Base-by-base conservation (phyloP, 2,113 vertebrate genomes). In the Pedionomus torquatus region DNA sequence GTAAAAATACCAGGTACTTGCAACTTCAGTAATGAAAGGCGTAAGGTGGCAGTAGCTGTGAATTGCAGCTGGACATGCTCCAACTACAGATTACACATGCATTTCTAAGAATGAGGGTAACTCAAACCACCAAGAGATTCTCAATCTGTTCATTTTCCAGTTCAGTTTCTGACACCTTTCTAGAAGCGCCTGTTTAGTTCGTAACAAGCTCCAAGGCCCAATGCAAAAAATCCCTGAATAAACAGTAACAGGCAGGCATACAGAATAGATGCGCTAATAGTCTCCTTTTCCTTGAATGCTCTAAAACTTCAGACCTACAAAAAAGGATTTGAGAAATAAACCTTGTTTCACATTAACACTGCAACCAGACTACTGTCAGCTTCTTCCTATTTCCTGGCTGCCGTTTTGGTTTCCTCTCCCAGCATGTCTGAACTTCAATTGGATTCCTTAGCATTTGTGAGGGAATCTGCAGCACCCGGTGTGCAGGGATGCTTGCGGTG, bases 81-180 rank as follows among this genome's bases (percentile, higher is more conserved):
- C 90, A 95, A 75, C 5, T 7, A 48, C 55, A 76, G 48, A 79
- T 78, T 84, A 83, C 64, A 41, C 61, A 81, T 23, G 55, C 64
- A 75, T 89, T 97, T 97, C 90, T 86, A 89, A 96, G 97, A 95
- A 92, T 48, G 76, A 83, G 69, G 33, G 68, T 92, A 93, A 89
- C 70, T 85, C 70, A 52, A 93, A 78, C 79, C 80, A 92, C 93
- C 92, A 92, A 92, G 90, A 83, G 90, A 85, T 88, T 94, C 90
- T 90, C 93, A 96, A 96, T 96, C 95, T 97, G 95, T 87, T 97
- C 46, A 13, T 90, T 95, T 92, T 88, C 66, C 79, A 55, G 16
- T 83, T 94, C 72, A 89, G 74, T 9, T 39, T 77, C 66, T 49
- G 65, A 74, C 39, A 65, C 66, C 70, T 93, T 90, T 91, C 72